Base-by-base conservation (phyloP, 2,797 vertebrate genomes). In the Oreochromis grahami region DNA sequence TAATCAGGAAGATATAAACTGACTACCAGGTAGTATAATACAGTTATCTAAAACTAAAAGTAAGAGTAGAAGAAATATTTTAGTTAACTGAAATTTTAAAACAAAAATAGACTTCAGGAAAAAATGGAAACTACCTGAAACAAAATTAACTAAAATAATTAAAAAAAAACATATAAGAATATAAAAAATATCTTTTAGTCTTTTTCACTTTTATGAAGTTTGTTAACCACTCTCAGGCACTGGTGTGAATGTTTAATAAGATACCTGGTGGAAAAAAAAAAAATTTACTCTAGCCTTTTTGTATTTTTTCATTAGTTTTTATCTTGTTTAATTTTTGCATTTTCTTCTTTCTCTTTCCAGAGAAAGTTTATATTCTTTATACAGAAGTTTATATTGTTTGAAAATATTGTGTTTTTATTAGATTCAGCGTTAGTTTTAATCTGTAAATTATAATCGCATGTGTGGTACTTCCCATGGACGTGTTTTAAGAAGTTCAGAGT, bases 71-170 rank as follows among this genome's bases (percentile, higher is more conserved):
- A 51, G 17, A 74, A 34, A 50, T n/a, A 32, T 32, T 74, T 50
- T 74, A 74, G 48, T 74, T 74, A 13, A 48, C 4, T 29, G 14
- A 48, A 48, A 48, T 19, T 48, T 5, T 0, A 52, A 4, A 15
- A n/a, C n/a, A 29, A 6, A 0, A 15, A 1, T 5, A 80, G 32
- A 36, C 11, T 32, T n/a, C n/a, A 38, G 0, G 15, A 45, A 34
- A 11, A 21, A 65, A 50, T 19, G 19, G 63, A 55, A 50, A 70
- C 24, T 45, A 14, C 38, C n/a, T 26, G 8, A 45, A 26, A 70
- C 13, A 45, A 70, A 70, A 70, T 15, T 10, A 68, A 21, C 12
- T 41, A 68, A 43, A 65, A 65, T 0, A 1, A 9, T 5, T n/a
- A 9, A 3, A 9, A 3, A 1, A 4, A 21, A n/a, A 38, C 14